Percentiles rank a stretch among this genome's conserved stretches.
These are phyloP conservation scores for Pseudorhombus dupliciocellatus DNA, from an alignment of 2,113 vertebrate species.

Conservation along the genomic window DNA sequence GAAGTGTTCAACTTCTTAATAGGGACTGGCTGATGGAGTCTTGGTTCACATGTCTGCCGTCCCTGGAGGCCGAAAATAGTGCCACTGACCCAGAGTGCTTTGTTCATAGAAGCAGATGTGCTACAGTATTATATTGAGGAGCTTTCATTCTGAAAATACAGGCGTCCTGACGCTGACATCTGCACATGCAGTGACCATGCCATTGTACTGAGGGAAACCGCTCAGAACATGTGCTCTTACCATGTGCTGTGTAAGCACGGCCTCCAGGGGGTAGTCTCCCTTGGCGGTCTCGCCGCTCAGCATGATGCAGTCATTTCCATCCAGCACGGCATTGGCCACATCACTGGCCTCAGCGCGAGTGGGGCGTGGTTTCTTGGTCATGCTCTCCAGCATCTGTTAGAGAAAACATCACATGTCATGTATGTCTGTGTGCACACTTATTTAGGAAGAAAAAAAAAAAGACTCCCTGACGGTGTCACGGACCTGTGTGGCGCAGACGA, in stretches of 20 bases:
- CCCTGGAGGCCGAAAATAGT: too few species aligned
- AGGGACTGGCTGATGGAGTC: too few species aligned
- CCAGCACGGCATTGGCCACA: slow-evolving; percentile 95
- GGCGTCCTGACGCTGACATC: neutral
- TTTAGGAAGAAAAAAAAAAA: too few species aligned
- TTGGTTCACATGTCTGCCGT: too few species aligned
- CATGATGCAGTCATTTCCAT: slow-evolving; percentile 98
- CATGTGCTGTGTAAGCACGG: slow-evolving; percentile 92
- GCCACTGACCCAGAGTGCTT: too few species aligned
- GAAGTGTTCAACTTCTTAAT: too few species aligned
- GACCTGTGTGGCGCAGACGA: slow-evolving; percentile 97
- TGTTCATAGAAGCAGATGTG: too few species aligned
- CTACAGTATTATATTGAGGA: neutral
- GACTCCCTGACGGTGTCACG: neutral
- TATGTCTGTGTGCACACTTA: neutral
- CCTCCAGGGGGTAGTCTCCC: slow-evolving; percentile 96
- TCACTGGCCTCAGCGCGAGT: slow-evolving; percentile 96
- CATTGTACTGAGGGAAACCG: neutral
- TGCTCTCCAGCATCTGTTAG: slow-evolving; percentile 96
- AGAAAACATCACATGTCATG: neutral
- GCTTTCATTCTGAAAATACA: neutral
- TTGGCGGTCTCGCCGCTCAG: slow-evolving; percentile 97
- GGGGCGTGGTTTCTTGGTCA: slow-evolving; percentile 98
- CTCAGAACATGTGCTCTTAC: slow-evolving; percentile 71
- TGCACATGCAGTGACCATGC: neutral